A percentile compares a stretch with the other conserved stretches of the same genome.
These are phyloP conservation scores for Habrosyne pyritoides DNA, from an alignment of 2,888 invertebrate genomes.

Conservation along the genomic window DNA sequence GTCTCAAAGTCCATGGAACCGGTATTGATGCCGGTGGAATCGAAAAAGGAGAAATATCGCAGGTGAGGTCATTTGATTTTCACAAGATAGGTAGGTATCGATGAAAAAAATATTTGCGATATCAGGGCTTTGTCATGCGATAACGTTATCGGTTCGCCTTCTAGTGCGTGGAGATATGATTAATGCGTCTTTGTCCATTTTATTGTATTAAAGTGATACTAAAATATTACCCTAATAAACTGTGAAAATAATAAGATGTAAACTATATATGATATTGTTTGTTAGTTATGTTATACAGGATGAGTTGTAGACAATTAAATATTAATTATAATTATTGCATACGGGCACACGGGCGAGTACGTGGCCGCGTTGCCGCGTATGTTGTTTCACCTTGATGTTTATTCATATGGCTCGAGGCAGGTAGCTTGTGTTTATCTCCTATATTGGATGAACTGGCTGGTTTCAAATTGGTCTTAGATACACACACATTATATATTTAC, in stretches of 20 bases:
- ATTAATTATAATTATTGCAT: conserved; percentile 44
- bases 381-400: conserved; percentile 77
- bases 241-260: background rate
- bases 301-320: conserved; percentile 25
- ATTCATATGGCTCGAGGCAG: conserved; percentile 70
- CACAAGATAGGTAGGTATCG: conserved; percentile 38
- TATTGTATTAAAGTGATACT: conserved; percentile 20
- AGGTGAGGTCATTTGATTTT: conserved; percentile 71
- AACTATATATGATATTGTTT: background rate
- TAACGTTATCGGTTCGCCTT: conserved; percentile 64
- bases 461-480: background rate
- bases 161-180: conserved; percentile 54
- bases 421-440: conserved; percentile 48
- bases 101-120: conserved; percentile 65
- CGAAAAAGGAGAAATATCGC: conserved; percentile 81
- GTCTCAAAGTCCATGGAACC: conserved; percentile 72
- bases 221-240: background rate
- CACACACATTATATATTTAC: background rate
- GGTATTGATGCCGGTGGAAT: conserved; percentile 72
- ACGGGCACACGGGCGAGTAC: conserved; percentile 24
- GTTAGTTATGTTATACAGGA: conserved; percentile 12
- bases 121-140: conserved; percentile 67
- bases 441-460: conserved; percentile 32
- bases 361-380: conserved; percentile 43
- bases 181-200: conserved; percentile 56